phyloP scores from a whole-genome alignment of 2,797 vertebrate genomes.

The Pygocentrus nattereri region DNA sequence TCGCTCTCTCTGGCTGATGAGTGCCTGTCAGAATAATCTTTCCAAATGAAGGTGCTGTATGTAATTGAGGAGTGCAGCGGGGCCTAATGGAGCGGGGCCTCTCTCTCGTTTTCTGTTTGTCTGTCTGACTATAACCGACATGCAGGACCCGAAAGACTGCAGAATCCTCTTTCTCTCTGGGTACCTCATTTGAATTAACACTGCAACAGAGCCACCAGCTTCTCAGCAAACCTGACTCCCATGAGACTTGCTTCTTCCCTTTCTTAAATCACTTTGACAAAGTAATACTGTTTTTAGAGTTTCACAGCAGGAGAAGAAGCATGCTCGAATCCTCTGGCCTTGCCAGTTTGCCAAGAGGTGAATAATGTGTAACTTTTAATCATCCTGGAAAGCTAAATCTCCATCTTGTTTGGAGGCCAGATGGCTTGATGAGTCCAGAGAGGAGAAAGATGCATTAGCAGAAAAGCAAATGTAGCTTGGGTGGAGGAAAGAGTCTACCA shows the following conservation, averaged over 20 bases:
- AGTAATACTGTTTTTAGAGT: not conserved
- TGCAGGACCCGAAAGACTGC: slow-evolving; percentile 30
- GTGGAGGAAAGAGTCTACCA: not conserved
- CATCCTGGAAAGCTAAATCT: slow-evolving; percentile 19
- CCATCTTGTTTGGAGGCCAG: not conserved
- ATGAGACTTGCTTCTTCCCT: not conserved
- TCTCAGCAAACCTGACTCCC: slow-evolving; percentile 26
- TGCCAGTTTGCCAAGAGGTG: not conserved
- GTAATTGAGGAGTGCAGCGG: slow-evolving; percentile 11
- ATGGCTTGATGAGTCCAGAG: slow-evolving; percentile 5
- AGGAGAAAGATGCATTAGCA: not conserved
- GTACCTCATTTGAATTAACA: slow-evolving; percentile 36
- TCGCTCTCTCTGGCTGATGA: slow-evolving; percentile 10
- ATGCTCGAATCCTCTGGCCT: not conserved
- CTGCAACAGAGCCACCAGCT: not conserved
- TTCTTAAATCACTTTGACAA: slow-evolving; percentile 30
- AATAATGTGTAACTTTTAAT: slow-evolving; percentile 32
- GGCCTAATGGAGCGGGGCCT: slow-evolving; percentile 3
- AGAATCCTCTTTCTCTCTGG: slow-evolving; percentile 17
- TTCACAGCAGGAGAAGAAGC: not conserved
- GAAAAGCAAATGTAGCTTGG: not conserved
- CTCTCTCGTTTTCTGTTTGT: not conserved
- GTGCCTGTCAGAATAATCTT: too few relatives aligned
- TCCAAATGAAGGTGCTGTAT: slow-evolving; percentile 44
- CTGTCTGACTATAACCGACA: slow-evolving; percentile 32